Percentiles rank a stretch among this genome's conserved stretches.
Evolutionary conservation across 2,113 vertebrate species (phyloP).

Genomic region (Tamias sibiricus): DNA sequence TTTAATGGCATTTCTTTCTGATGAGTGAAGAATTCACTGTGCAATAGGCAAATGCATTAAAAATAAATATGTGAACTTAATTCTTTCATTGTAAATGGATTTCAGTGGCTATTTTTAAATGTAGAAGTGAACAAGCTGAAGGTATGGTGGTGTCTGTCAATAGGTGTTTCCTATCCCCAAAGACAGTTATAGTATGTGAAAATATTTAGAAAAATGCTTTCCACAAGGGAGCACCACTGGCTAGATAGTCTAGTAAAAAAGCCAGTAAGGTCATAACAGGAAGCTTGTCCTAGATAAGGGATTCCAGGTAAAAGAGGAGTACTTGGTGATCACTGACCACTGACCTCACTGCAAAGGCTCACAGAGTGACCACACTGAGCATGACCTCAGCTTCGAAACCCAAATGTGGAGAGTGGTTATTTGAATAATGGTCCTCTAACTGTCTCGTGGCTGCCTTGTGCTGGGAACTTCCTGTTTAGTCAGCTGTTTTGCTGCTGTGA

Average conservation of each 20-base stretch:
- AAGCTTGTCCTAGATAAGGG: not conserved
- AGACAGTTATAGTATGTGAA: not conserved
- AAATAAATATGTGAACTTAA: not conserved
- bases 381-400: not conserved
- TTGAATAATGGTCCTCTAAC: no score
- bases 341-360: no score
- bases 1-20: not conserved
- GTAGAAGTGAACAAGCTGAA: not conserved
- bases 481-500: no score
- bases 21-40: no score
- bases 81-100: not conserved
- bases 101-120: not conserved
- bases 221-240: not conserved
- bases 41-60: not conserved
- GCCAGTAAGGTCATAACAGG: not conserved
- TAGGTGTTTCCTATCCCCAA: not conserved
- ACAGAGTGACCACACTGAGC: no score
- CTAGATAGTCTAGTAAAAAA: not conserved
- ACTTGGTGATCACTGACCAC: not conserved
- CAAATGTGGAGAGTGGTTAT: not conserved
- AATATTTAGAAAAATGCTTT: not conserved
- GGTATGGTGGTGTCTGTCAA: not conserved
- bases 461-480: no score
- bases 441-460: no score
- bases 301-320: not conserved